Conservation (phyloP, 2,113 vertebrate species). For the Dipodomys ordii region DNA sequence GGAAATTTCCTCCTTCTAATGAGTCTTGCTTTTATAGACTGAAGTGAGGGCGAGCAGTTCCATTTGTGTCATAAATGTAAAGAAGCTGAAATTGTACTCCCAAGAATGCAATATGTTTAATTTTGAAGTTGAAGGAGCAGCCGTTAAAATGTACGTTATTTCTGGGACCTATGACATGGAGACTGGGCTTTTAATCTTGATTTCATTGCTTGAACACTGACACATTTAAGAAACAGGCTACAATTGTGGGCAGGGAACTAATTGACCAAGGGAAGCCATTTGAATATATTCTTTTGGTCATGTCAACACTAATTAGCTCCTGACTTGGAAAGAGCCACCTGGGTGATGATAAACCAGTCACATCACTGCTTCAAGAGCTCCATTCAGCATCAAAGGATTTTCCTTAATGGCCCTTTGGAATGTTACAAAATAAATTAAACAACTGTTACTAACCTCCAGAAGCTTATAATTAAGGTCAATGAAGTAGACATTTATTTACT, state of each 20-base stretch:
- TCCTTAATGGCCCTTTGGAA: constrained; percentile 40
- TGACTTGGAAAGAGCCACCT: not conserved
- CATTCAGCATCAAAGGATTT: constrained; percentile 31
- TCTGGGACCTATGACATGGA: constrained; percentile 74
- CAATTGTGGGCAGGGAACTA: constrained; percentile 53
- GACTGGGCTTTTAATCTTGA: constrained; percentile 67
- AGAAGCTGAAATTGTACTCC: constrained; percentile 83
- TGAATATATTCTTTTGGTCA: constrained; percentile 8
- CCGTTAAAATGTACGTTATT: constrained; percentile 74
- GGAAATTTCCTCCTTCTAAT: constrained; percentile 86
- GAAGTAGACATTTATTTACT: not conserved
- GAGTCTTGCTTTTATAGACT: constrained; percentile 84
- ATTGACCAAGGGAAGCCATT: not conserved
- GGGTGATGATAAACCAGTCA: not conserved
- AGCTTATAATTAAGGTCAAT: constrained; percentile 25
- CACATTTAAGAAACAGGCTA: constrained; percentile 47
- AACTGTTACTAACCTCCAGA: constrained; percentile 36
- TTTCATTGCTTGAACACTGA: constrained; percentile 71
- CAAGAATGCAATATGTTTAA: constrained; percentile 80
- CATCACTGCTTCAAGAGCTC: not conserved
- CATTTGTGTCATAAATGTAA: constrained; percentile 83
- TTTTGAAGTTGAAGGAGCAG: constrained; percentile 76
- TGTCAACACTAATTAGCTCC: constrained; percentile 36
- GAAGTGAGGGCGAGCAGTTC: constrained; percentile 79
- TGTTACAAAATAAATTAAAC: constrained; percentile 48